Evolutionary conservation across 92 coral and sea anemone genomes (phyloP), one percentile per base, ranked within the genome.

Genomic region (Pocillopora grandis): DNA sequence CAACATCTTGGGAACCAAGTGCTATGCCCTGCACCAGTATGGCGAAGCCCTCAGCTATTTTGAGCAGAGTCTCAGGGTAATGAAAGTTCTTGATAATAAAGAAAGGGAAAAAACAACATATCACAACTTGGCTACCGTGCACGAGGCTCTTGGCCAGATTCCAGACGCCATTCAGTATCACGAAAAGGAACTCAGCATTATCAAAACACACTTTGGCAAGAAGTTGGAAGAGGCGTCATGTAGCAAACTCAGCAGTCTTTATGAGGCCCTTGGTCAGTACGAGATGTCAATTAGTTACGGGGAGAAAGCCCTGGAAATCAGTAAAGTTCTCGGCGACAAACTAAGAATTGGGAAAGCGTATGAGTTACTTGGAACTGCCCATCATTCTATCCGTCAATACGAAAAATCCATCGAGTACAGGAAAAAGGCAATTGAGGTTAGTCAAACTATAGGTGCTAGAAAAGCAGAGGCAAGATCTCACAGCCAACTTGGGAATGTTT

Each of bases 401-500:
- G 80, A 80, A 20, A 81, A 80, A 10, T 83, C 90, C 13, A n/a
- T 65, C 17, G 73, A 58, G 31, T 69, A 71, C 65, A 15, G 52
- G 56, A 37, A 66, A 35, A 87, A 55, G 49, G 62, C 62, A 37
- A 49, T 85, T 59, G 84, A 85, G 66, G 56, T 67, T 27, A 12
- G 18, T 57, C 57, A 31, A 17, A 62, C 71, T 17, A 49, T 55
- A 12, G 66, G 70, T 33, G 2, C 62, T 9, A 66, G 79, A 68
- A 18, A 15, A 17, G 80, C 63, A 23, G 84, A 79, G 21, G 89
- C 67, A 49, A 86, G 65, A 56, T 27, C 66, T 21, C 27, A 86
- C 42, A 27, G 85, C 37, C 23, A 80, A 18, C 84, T 86, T 66
- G 89, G 85, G 49, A 61, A 52, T 62, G 76, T 67, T 58, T 86